Conservation (phyloP, 2,797 vertebrate genomes). For the Craterocephalus amniculus region DNA sequence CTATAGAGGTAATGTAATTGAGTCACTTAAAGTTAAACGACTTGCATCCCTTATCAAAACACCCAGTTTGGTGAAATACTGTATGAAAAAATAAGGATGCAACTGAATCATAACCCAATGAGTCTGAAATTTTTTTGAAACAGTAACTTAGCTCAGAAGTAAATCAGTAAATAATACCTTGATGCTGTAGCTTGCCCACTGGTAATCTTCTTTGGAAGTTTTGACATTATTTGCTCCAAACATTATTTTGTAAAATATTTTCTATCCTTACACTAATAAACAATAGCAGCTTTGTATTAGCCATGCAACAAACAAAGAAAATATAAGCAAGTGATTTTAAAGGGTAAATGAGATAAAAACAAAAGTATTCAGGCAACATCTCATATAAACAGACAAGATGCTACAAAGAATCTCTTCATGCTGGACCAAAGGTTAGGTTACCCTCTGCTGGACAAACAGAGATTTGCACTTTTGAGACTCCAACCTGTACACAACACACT, state of each 20-base stretch:
- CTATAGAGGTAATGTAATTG: too few species aligned
- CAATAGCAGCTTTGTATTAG: not conserved
- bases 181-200: not conserved
- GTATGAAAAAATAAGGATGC: too few species aligned
- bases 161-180: too few species aligned
- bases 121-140: too few species aligned
- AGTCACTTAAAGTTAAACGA: too few species aligned
- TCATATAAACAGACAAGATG: conserved; percentile 7
- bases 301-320: not conserved
- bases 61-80: not conserved
- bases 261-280: not conserved
- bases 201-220: not conserved
- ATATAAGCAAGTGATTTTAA: conserved; percentile 12
- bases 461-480: conserved; percentile 28
- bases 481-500: conserved; percentile 21
- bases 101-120: too few species aligned
- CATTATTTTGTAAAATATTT: not conserved
- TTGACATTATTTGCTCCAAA: not conserved
- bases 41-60: not conserved
- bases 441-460: conserved; percentile 56
- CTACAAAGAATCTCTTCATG: conserved; percentile 30
- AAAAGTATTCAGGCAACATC: conserved; percentile 10
- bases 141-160: too few species aligned
- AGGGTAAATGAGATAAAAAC: conserved; percentile 8
- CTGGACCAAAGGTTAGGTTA: conserved; percentile 1